Conservation (phyloP, 2,888 invertebrate genomes). For the Ochropleura leucogaster region DNA sequence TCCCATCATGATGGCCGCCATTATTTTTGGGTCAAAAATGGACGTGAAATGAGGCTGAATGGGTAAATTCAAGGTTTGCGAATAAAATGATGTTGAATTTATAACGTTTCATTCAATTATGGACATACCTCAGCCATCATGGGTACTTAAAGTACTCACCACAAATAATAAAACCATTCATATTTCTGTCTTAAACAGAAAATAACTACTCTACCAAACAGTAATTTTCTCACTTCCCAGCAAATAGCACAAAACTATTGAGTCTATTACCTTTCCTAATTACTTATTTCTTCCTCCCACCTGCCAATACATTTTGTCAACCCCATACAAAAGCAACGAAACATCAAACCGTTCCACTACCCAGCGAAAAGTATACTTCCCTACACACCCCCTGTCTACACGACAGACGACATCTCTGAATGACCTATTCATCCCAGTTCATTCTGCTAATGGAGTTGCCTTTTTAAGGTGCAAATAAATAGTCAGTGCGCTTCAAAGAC, state of each 20-base stretch:
- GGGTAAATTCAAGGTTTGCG: conserved; percentile 2
- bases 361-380: conserved; percentile 38
- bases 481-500: conserved; percentile 76
- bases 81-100: conserved; percentile 22
- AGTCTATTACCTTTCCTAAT: conserved; percentile 9
- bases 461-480: conserved; percentile 86
- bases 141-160: background rate
- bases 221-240: background rate
- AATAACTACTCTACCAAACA: background rate
- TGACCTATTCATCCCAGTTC: conserved; percentile 86
- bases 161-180: background rate
- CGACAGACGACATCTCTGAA: conserved; percentile 76
- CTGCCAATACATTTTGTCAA: conserved; percentile 39
- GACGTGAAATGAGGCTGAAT: conserved; percentile 36
- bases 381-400: conserved; percentile 59
- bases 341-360: conserved; percentile 43
- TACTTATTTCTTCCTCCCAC: conserved; percentile 16
- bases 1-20: conserved; percentile 67
- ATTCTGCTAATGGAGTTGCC: conserved; percentile 89
- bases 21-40: conserved; percentile 64
- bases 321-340: conserved; percentile 27
- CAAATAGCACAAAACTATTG: background rate
- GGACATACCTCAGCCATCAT: background rate
- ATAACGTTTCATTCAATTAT: too few species aligned
- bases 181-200: background rate